Percentiles rank a stretch among this genome's conserved stretches.
These are phyloP conservation scores for Heliornis fulica DNA, from an alignment of 2,113 vertebrate genomes.

Conservation along the genomic window DNA sequence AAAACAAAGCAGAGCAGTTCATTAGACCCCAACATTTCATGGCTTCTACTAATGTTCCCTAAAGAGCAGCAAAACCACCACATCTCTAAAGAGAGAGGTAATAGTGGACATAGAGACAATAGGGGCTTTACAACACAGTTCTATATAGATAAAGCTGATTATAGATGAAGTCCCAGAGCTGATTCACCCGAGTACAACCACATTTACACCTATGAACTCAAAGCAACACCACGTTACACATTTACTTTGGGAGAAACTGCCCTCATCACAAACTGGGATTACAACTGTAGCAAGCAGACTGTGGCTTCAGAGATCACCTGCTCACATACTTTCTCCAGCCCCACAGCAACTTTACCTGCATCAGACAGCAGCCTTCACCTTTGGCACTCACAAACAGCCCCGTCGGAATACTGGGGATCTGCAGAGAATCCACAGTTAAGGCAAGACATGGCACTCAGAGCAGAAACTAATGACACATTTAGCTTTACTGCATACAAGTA, in stretches of 20 bases:
- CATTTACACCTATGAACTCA: not conserved
- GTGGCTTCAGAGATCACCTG: not conserved
- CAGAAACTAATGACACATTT: not conserved
- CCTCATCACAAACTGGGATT: not conserved
- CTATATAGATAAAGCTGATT: not conserved
- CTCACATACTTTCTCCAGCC: not conserved
- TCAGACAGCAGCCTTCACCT: slow-evolving; percentile 92
- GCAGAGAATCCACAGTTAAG: slow-evolving; percentile 28
- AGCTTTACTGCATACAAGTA: not conserved
- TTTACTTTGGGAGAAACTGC: not conserved
- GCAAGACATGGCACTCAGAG: slow-evolving; percentile 35
- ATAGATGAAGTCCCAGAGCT: not conserved
- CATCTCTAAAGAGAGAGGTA: not conserved
- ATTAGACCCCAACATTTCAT: accelerated
- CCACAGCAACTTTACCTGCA: slow-evolving; percentile 80
- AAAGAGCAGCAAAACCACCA: not conserved
- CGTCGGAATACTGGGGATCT: slow-evolving; percentile 94
- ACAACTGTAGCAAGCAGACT: not conserved
- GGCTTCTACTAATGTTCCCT: not conserved
- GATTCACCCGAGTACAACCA: not conserved
- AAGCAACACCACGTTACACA: accelerated
- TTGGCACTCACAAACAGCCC: slow-evolving; percentile 93
- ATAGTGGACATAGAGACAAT: not conserved
- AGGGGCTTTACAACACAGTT: not conserved
- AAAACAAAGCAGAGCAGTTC: not conserved